These are phyloP conservation scores for Psettodes erumei DNA, from an alignment of 2,113 vertebrate species.

Conservation along the genomic window DNA sequence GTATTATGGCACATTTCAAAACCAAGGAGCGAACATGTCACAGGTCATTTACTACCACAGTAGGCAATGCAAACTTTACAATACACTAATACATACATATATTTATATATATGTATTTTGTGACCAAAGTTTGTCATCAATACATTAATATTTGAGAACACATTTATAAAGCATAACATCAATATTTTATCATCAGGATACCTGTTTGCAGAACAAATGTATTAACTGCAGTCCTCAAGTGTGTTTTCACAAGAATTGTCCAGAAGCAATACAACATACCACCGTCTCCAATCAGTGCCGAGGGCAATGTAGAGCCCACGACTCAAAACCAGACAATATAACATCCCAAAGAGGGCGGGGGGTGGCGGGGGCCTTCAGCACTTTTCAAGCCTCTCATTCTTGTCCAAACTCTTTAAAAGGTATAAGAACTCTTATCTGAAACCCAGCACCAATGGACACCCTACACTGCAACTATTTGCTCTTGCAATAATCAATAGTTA, in stretches of 20 bases:
- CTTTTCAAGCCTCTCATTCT: constrained; percentile 51
- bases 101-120: constrained; percentile 75
- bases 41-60: constrained; percentile 80
- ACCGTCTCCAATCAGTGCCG: constrained; percentile 55
- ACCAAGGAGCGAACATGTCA: constrained; percentile 79
- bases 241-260: constrained; percentile 62
- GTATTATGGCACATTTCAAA: constrained; percentile 85
- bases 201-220: constrained; percentile 74
- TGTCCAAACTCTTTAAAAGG: constrained; percentile 57
- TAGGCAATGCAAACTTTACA: constrained; percentile 84
- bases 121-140: constrained; percentile 76
- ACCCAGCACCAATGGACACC: constrained; percentile 70
- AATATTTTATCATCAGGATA: constrained; percentile 77
- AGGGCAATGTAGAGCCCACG: constrained; percentile 52
- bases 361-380: constrained; percentile 36
- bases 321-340: constrained; percentile 54
- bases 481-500: constrained; percentile 76
- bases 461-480: constrained; percentile 64
- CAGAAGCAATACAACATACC: constrained; percentile 65
- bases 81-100: constrained; percentile 72
- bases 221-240: constrained; percentile 72
- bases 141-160: constrained; percentile 79
- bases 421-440: constrained; percentile 52
- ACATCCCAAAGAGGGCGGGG: constrained; percentile 47
- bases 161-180: constrained; percentile 84